Conservation (phyloP, 2,888 invertebrate species). For the Noctua fimbriata region DNA sequence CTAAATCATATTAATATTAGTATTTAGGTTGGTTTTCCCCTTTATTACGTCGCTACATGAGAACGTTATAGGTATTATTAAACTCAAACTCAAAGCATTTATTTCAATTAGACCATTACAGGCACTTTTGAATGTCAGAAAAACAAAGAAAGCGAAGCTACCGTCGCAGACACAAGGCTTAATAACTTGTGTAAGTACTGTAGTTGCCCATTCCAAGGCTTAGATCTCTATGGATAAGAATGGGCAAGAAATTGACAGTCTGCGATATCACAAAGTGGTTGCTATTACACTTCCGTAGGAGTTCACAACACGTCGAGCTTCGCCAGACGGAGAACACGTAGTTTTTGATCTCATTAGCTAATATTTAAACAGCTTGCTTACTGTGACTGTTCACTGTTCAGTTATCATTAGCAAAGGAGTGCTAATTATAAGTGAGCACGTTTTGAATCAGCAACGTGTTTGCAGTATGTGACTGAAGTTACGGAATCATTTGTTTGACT, state of each 20-base stretch:
- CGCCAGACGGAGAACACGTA: not conserved
- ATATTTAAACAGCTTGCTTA: not conserved
- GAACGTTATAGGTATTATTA: not conserved
- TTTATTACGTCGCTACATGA: not conserved
- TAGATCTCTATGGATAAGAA: too few relatives aligned
- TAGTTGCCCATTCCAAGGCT: too few relatives aligned
- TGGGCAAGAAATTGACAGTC: not conserved
- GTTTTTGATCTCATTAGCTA: not conserved
- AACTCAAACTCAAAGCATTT: too few relatives aligned
- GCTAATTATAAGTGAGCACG: not conserved
- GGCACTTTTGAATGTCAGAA: too few relatives aligned
- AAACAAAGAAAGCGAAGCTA: too few relatives aligned
- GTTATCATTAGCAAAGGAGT: not conserved
- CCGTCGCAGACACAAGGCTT: too few relatives aligned
- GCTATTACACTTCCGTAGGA: not conserved
- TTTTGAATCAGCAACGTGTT: not conserved
- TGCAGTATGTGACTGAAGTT: not conserved
- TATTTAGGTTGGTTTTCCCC: too few relatives aligned
- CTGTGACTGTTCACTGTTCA: not conserved
- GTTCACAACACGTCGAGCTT: not conserved
- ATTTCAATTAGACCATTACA: too few relatives aligned
- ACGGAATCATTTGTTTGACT: not conserved
- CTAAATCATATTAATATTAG: too few relatives aligned
- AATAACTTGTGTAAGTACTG: too few relatives aligned
- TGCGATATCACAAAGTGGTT: not conserved